Conservation (phyloP, 2,888 invertebrate genomes). For the Stenodera caucasica region DNA sequence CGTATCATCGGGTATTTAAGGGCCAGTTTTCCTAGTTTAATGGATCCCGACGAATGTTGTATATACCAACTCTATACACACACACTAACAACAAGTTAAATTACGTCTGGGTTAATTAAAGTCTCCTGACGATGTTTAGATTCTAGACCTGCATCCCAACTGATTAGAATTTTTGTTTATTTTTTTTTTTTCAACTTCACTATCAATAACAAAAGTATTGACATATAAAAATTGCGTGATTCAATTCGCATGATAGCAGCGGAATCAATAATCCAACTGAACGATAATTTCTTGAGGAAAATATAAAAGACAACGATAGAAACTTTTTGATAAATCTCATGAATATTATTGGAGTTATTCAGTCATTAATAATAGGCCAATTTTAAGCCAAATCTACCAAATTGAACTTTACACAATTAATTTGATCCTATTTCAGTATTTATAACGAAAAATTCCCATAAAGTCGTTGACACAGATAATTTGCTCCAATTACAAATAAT, state of each 20-base stretch:
- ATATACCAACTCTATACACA: neutral
- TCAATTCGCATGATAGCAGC: too few species aligned
- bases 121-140: constrained; percentile 47
- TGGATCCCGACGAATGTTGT: neutral
- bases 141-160: neutral
- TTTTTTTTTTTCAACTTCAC: too few species aligned
- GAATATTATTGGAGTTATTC: too few species aligned
- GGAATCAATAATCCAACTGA: too few species aligned
- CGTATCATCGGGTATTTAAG: neutral
- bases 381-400: too few species aligned
- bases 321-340: too few species aligned
- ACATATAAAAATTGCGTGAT: too few species aligned
- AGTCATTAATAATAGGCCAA: too few species aligned
- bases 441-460: neutral
- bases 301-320: too few species aligned
- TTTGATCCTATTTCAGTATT: neutral
- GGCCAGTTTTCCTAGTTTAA: neutral
- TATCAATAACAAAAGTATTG: too few species aligned
- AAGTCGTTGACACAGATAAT: neutral
- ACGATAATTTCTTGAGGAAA: too few species aligned
- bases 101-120: constrained; percentile 50
- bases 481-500: neutral
- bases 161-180: neutral
- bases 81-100: constrained; percentile 24
- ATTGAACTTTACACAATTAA: too few species aligned